phyloP scores from a whole-genome alignment of 2,113 vertebrate genomes.

The Halcyon malimbica region DNA sequence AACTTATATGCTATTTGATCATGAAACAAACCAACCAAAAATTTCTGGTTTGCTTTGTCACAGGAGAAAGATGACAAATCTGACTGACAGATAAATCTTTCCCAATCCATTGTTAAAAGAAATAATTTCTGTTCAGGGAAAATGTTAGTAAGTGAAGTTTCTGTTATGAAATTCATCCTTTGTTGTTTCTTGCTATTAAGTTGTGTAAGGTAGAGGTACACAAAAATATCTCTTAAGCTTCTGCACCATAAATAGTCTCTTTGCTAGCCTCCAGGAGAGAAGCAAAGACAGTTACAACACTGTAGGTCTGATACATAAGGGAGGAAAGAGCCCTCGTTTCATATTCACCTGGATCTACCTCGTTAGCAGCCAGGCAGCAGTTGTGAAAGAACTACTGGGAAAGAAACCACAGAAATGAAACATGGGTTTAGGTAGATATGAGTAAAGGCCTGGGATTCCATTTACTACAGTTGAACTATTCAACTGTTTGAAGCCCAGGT shows the following conservation, averaged over 20 bases:
- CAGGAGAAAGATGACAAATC: background rate
- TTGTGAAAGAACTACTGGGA: background rate
- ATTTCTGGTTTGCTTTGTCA: background rate
- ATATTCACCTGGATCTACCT: background rate
- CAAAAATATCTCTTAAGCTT: background rate
- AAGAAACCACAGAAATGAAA: background rate
- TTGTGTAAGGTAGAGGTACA: background rate
- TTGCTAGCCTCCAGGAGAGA: background rate
- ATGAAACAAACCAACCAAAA: background rate
- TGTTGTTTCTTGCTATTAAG: background rate
- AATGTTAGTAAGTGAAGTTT: background rate
- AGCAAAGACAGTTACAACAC: background rate
- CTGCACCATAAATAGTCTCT: background rate
- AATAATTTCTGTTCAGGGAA: background rate
- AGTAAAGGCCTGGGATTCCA: background rate
- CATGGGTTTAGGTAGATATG: rapidly evolving
- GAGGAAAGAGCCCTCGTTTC: background rate
- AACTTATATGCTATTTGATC: background rate
- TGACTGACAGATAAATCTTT: background rate
- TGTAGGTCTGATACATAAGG: background rate
- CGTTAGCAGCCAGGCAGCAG: background rate
- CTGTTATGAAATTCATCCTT: background rate
- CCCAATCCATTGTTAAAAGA: background rate
- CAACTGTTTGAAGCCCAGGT: background rate
- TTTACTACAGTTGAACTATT: background rate